Percentiles rank a stretch among this genome's conserved stretches.
Conservation (phyloP, 2,888 invertebrate species). For the Leptinotarsa peninsularis region DNA sequence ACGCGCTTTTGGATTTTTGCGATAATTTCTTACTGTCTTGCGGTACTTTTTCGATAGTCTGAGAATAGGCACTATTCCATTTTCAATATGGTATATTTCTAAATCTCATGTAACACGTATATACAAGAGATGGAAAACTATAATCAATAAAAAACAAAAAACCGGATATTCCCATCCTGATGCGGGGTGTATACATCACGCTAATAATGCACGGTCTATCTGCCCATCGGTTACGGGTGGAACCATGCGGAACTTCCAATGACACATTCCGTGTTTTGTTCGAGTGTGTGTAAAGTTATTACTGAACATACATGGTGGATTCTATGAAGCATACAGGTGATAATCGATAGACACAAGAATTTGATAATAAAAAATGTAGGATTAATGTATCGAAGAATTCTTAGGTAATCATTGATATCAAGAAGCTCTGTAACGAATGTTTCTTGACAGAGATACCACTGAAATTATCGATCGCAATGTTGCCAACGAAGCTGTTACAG, state of each 20-base stretch:
- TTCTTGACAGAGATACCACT: too few relatives aligned
- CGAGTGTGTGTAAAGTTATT: neutral
- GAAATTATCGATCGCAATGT: too few relatives aligned
- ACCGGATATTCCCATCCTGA: slow-evolving; percentile 59
- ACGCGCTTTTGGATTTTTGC: too few relatives aligned
- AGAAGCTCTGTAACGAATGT: too few relatives aligned
- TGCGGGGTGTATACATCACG: slow-evolving; percentile 29
- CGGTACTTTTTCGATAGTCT: neutral
- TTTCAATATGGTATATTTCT: neutral
- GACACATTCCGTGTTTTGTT: slow-evolving; percentile 52
- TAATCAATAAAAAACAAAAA: slow-evolving; percentile 38
- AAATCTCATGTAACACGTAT: neutral
- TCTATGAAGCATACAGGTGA: too few relatives aligned
- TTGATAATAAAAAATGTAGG: too few relatives aligned
- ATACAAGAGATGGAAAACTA: slow-evolving; percentile 28
- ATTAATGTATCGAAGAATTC: too few relatives aligned
- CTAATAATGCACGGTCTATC: slow-evolving; percentile 50
- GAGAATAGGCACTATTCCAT: neutral
- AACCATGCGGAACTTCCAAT: slow-evolving; percentile 59
- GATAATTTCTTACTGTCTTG: too few relatives aligned
- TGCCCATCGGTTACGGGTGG: slow-evolving; percentile 57
- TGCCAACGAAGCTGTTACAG: too few relatives aligned
- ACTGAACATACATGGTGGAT: slow-evolving; percentile 10
- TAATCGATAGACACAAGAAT: too few relatives aligned
- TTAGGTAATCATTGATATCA: too few relatives aligned